phyloP scores from a whole-genome alignment of 2,888 invertebrate genomes.

The Clepsis dumicolana region DNA sequence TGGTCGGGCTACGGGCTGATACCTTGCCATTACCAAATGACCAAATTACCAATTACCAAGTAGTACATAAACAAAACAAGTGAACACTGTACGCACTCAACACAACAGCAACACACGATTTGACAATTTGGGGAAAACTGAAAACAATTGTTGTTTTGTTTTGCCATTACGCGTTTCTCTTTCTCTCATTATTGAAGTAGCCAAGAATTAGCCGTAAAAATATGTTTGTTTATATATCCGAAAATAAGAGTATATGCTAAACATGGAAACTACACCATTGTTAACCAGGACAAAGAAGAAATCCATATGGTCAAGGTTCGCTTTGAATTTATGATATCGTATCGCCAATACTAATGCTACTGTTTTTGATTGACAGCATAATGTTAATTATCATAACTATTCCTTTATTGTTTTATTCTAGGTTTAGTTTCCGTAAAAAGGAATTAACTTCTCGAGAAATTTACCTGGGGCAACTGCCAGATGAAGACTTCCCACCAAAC shows the following conservation, averaged over 20 bases:
- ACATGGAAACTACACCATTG: constrained; percentile 80
- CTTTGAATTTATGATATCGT: constrained; percentile 3
- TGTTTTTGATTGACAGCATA: neutral
- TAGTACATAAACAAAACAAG: too few relatives aligned
- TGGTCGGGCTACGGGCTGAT: too few relatives aligned
- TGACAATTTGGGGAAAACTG: neutral
- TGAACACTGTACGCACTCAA: too few relatives aligned
- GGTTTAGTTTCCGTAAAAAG: constrained; percentile 90
- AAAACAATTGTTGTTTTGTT: constrained; percentile 6
- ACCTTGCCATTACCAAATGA: too few relatives aligned
- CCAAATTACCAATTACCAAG: too few relatives aligned
- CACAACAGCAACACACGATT: neutral
- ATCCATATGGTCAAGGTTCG: constrained; percentile 80
- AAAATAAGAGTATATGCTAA: constrained; percentile 7
- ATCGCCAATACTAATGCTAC: neutral
- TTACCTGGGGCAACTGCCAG: constrained; percentile 90
- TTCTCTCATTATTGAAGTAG: neutral
- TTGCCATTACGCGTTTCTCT: neutral
- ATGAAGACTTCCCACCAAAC: constrained; percentile 96
- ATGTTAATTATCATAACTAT: neutral
- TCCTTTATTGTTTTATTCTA: constrained; percentile 15
- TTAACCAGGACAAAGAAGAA: constrained; percentile 72
- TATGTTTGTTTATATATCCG: neutral
- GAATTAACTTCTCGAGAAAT: constrained; percentile 92
- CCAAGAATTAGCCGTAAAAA: neutral